Base-by-base conservation (phyloP, 2,113 vertebrate species). In the Leptocoma aspasia region DNA sequence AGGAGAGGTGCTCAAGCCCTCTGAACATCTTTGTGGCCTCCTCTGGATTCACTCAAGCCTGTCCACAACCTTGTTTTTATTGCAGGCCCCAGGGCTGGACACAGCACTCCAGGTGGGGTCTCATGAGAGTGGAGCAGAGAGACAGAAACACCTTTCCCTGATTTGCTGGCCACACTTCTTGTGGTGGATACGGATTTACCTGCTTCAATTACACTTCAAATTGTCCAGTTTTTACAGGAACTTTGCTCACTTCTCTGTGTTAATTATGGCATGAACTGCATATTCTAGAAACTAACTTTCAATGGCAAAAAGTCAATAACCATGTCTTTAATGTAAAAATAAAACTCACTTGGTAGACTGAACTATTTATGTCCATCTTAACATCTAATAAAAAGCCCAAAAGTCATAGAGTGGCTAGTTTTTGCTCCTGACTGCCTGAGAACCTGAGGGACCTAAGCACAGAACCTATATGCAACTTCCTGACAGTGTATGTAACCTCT, bases 131-230 rank as follows among this genome's bases (percentile, higher is more conserved):
- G 21, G 8, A 54, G 15, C 1, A 45, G 24, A 75, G 26, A 28
- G 8, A 18, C 20, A 61, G 11, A 82, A 76, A 31, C n/a, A 13
- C 21, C 21, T 61, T 61, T 69, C 15, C 26, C 24, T 60, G 64
- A 5, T 11, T 49, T 76, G 4, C 15, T 49, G 49, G 19, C 7
- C 21, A 49, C 0, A 0, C 10, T 54, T 41, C n/a, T 31, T 35
- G n/a, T 35, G 15, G 28, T 56, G 35, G 18, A 35, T 18, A 15
- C 0, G 0, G 30, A 65, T 68, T 81, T 75, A 50, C 3, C 26
- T 71, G 10, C 71, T 75, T 12, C 19, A 82, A 21, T 68, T 56
- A 10, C 2, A 31, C 13, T 71, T n/a, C 31, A 8, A 9, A 19
- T 78, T 73, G 4, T 22, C 70, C 16, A 15, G 1, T 42, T 78